Evolutionary conservation across 1,140 invertebrate genomes (phyloP).

Genomic region (Plectrocnemia conspersa): DNA sequence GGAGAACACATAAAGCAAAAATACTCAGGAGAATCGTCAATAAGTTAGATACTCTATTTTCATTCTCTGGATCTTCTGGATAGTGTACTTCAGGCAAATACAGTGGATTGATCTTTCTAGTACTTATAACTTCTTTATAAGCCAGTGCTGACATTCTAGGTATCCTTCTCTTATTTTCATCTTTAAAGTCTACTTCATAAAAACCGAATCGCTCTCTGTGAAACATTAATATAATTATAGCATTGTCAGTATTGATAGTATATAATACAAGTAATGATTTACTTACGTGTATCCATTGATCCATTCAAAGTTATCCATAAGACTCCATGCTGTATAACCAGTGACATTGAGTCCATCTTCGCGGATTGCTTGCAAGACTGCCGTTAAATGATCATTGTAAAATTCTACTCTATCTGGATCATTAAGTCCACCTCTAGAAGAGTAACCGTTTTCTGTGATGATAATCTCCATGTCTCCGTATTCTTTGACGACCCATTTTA

Average conservation of each 20-base stretch:
- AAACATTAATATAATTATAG: slow-evolving; percentile 34
- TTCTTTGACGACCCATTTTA: slow-evolving; percentile 55
- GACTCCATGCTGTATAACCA: slow-evolving; percentile 61
- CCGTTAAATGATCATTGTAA: slow-evolving; percentile 51
- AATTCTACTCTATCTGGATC: slow-evolving; percentile 52
- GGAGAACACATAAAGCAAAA: too few relatives aligned
- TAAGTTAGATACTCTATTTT: too few relatives aligned
- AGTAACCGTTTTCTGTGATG: slow-evolving; percentile 61
- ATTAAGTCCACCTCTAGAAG: slow-evolving; percentile 38
- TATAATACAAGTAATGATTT: background rate
- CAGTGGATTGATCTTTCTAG: slow-evolving; percentile 26
- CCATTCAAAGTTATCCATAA: slow-evolving; percentile 69
- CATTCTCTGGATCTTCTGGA: slow-evolving; percentile 11
- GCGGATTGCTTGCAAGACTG: slow-evolving; percentile 30
- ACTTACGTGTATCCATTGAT: slow-evolving; percentile 42
- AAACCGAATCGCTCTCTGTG: slow-evolving; percentile 67
- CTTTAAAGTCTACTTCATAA: slow-evolving; percentile 66
- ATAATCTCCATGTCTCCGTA: slow-evolving; percentile 56
- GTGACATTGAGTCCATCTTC: slow-evolving; percentile 58
- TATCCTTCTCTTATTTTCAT: slow-evolving; percentile 57
- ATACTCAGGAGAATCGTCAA: too few relatives aligned
- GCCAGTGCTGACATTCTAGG: slow-evolving; percentile 62
- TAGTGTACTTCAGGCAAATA: slow-evolving; percentile 17
- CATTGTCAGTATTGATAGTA: background rate
- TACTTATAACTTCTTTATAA: slow-evolving; percentile 50